Conservation (phyloP, 2,797 vertebrate species). For the Aeoliscus strigatus region DNA sequence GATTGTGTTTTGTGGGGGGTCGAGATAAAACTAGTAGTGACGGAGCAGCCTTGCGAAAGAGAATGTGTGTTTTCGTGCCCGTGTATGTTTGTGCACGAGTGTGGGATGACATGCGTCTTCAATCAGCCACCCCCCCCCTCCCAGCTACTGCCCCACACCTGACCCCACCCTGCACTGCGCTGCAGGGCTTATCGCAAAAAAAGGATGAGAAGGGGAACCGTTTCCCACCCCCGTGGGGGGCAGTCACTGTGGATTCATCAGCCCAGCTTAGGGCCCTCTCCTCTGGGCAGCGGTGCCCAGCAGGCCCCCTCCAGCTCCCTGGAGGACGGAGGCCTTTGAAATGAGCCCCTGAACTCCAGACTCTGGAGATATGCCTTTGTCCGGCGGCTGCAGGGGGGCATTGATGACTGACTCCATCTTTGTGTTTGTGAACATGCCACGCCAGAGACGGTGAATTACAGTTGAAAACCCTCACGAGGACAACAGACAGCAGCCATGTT, state of each 20-base stretch:
- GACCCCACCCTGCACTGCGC: constrained; percentile 61
- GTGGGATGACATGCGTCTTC: constrained; percentile 47
- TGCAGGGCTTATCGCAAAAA: constrained; percentile 48
- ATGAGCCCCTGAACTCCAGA: constrained; percentile 56
- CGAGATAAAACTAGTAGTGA: constrained; percentile 44
- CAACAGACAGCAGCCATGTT: constrained; percentile 43
- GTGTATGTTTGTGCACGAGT: constrained; percentile 38
- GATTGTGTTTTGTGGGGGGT: constrained; percentile 1
- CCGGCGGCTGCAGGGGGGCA: constrained; percentile 41
- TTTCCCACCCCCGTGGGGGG: constrained; percentile 62
- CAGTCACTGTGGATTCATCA: constrained; percentile 71
- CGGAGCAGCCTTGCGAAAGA: constrained; percentile 48
- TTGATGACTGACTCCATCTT: constrained; percentile 70
- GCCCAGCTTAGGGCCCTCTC: constrained; percentile 64
- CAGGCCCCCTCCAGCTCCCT: constrained; percentile 51
- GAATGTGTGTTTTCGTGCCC: constrained; percentile 35
- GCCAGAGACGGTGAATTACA: constrained; percentile 50
- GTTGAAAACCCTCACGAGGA: constrained; percentile 33
- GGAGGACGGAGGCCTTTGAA: constrained; percentile 63
- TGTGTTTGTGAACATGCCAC: constrained; percentile 64
- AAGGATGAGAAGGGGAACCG: constrained; percentile 43
- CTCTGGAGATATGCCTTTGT: constrained; percentile 61
- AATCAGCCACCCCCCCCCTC: constrained; percentile 32
- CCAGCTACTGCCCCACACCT: constrained; percentile 66
- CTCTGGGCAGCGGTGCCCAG: constrained; percentile 63